Base-by-base conservation (phyloP, 2,113 vertebrate species). In the Microcebus griseorufus region DNA sequence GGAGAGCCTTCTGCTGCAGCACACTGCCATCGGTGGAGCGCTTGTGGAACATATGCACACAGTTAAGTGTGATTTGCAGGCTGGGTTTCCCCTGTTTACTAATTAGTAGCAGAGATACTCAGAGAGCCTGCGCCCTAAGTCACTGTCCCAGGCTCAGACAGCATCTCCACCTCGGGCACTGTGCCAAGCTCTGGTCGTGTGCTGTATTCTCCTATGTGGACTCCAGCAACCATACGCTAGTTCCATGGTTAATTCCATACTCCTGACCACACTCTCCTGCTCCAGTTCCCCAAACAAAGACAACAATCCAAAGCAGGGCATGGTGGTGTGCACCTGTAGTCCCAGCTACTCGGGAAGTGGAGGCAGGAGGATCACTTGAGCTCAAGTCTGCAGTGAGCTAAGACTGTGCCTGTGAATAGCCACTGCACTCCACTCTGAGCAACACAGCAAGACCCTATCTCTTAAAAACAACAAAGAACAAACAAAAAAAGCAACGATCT, bases 1-100 rank as follows among this genome's bases (percentile, higher is more conserved):
- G 39, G 60, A 84, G 62, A 20, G 20, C 25, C 72, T 82, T 70
- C 60, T 89, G 58, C 3, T 64, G 10, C 29, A 0, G 11, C 0
- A 1, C 23, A 3, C 0, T 20, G 3, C 78, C 39, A 0, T 45
- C 7, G n/a, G 14, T 0, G 9, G 29, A 67, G 51, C 0, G 3
- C 84, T 85, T 32, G 8, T 0, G 34, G 79, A 95, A 34, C 55
- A 60, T 12, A 62, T 37, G 73, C 0, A 9, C 69, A 95, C 53
- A 42, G 73, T 76, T 32, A 42, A 20, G 32, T 90, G 90, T 64
- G 94, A 91, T 72, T 64, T 64, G 37, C 78, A 48, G 32, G 34
- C 90, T 62, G 76, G 39, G 11, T 8, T n/a, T 48, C 34, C 70
- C 27, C 9, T 6, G n/a, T 17, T 60, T 5, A 22, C 78, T 89